phyloP scores from a whole-genome alignment of 2,113 vertebrate species.

The Leptodactylus fuscus region DNA sequence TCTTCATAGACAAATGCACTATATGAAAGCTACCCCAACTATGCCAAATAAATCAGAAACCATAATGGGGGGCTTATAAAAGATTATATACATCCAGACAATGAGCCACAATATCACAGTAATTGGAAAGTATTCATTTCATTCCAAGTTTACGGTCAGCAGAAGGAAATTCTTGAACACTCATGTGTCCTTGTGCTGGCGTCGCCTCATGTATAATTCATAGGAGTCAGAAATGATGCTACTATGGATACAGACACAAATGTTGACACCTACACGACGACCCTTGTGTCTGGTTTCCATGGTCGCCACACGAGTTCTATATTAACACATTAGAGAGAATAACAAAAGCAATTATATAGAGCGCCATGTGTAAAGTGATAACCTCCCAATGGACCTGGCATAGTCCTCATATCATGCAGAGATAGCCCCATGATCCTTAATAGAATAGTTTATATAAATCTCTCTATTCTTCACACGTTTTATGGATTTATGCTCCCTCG shows the following conservation, averaged over 20 bases:
- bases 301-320: not conserved
- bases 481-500: no score
- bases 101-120: not conserved
- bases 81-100: not conserved
- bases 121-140: no score
- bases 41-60: no score
- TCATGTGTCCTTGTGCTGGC: not conserved
- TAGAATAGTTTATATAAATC: no score
- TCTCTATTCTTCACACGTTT: no score
- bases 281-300: constrained; percentile 36
- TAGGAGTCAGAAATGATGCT: not conserved
- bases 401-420: no score
- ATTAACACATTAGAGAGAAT: not conserved
- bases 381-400: no score
- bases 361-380: not conserved
- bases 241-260: not conserved
- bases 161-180: not conserved
- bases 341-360: constrained; percentile 30
- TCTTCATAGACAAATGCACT: no score
- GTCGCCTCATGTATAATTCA: not conserved
- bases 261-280: not conserved
- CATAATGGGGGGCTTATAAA: no score
- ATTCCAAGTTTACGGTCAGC: no score
- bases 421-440: no score
- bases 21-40: no score